Evolutionary conservation across 2,888 invertebrate genomes (phyloP), one percentile per base, ranked within the genome.

Genomic region (Elegia similella): DNA sequence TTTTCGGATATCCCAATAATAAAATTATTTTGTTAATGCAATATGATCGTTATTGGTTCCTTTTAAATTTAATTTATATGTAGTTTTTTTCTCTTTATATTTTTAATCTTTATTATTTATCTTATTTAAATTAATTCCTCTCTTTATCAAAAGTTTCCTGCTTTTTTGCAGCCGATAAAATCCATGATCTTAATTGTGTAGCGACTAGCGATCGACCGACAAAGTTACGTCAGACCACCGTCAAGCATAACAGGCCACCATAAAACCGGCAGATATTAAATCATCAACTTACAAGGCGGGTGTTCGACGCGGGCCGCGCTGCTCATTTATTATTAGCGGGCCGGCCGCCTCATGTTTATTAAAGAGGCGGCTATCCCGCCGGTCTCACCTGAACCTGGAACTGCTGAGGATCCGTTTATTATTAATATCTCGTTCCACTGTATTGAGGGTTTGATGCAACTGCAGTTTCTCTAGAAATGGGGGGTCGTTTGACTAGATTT

Each of bases 271-370:
- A 50, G 50, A 50, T 50, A 50, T 50, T 50, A 50, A 50, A 50
- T 50, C 62, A 68, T 68, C 38, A 65, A 66, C 63, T 59, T 48
- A 68, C 65, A 62, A 62, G 66, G 65, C 72, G 66, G 66, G 67
- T 68, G 47, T 56, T 56, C 67, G 65, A 62, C 47, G 48, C 56
- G 42, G 56, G 60, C 62, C 65, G 59, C 34, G 52, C 58, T 67
- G 63, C 77, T 80, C 80, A 82, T 82, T 80, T 79, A 82, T 83
- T 82, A 82, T 82, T 83, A 81, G 77, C 74, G 70, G 74, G 62
- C 72, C 70, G 62, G 72, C 74, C 55, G 67, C 69, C 76, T 82
- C 81, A 82, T 82, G 82, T 82, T 78, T 81, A 81, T 82, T 80
- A 78, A 81, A 78, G 76, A 80, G 75, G 65, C 65, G 60, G 68